Conservation (phyloP, 2,888 invertebrate species). For the Nebria salina region DNA sequence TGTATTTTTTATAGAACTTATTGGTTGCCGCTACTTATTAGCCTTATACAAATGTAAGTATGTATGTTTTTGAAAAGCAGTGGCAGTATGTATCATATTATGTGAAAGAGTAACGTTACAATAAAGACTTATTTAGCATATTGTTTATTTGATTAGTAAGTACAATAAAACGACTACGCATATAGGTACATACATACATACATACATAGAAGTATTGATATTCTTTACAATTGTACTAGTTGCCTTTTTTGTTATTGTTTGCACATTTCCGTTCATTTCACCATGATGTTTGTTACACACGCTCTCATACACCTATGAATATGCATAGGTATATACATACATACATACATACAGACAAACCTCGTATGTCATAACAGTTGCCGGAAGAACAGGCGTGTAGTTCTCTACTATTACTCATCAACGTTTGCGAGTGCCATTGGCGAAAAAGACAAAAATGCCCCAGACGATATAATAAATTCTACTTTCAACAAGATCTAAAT, state of each 20-base stretch:
- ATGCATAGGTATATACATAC: no score
- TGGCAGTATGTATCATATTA: no score
- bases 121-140: not conserved
- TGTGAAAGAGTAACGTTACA: not conserved
- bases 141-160: not conserved
- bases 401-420: not conserved
- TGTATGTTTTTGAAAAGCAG: no score
- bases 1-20: no score
- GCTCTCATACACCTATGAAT: not conserved
- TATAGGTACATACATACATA: not conserved
- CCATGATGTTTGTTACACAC: not conserved
- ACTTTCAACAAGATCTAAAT: not conserved
- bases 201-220: not conserved
- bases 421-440: not conserved
- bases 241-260: not conserved
- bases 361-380: not conserved
- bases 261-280: not conserved
- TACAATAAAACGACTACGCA: not conserved
- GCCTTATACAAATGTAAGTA: no score
- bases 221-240: not conserved
- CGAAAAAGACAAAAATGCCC: not conserved
- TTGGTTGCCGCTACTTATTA: no score
- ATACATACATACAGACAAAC: not conserved
- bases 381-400: conserved; percentile 6
- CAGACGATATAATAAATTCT: not conserved